These are phyloP conservation scores for Colletes collaris DNA, from an alignment of 2,888 invertebrate genomes.

Conservation along the genomic window DNA sequence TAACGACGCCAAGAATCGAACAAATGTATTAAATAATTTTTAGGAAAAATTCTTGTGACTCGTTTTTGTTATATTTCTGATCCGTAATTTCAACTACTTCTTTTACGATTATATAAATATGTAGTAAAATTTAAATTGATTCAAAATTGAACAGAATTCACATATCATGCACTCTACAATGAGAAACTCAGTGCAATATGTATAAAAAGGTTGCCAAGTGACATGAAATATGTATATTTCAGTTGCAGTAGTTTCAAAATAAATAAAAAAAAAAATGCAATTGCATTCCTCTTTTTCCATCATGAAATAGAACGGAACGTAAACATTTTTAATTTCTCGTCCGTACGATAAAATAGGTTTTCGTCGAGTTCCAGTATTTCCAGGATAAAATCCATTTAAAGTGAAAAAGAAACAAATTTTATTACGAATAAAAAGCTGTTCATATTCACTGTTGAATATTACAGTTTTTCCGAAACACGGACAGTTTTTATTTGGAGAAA, in stretches of 20 bases:
- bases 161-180: too few relatives aligned
- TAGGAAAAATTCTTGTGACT: too few relatives aligned
- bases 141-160: too few relatives aligned
- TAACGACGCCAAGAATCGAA: too few relatives aligned
- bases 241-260: background rate
- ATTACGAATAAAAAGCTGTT: background rate
- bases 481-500: too few relatives aligned
- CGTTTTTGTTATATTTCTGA: too few relatives aligned
- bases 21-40: too few relatives aligned
- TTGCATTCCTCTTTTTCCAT: background rate
- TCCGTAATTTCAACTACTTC: too few relatives aligned
- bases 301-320: background rate
- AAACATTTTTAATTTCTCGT: slow-evolving; percentile 12
- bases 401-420: background rate
- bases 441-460: too few relatives aligned
- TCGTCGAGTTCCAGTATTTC: background rate
- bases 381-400: background rate
- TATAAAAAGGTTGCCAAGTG: background rate
- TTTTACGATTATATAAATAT: too few relatives aligned
- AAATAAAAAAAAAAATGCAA: background rate
- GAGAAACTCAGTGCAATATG: background rate
- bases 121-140: too few relatives aligned
- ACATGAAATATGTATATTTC: background rate
- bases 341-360: slow-evolving; percentile 5
- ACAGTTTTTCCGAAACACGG: too few relatives aligned